phyloP scores from a whole-genome alignment of 2,888 invertebrate genomes.

The Megalurothrips usitatus region DNA sequence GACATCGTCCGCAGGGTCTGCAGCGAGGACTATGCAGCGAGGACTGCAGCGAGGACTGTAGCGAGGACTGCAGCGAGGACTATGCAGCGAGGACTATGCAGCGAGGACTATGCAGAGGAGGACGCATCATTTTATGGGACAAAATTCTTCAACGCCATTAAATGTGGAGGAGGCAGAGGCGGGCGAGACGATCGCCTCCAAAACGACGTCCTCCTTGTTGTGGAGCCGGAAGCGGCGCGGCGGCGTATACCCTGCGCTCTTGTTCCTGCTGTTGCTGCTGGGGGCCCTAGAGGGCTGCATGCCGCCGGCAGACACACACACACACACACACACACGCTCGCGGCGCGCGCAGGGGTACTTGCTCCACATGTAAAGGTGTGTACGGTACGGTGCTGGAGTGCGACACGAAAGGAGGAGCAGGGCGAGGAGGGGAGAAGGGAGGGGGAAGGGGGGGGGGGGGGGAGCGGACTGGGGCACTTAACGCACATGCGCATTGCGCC shows the following conservation, averaged over 20 bases:
- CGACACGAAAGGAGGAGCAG: not conserved
- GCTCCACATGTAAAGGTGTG: constrained; percentile 4
- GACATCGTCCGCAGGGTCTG: not conserved
- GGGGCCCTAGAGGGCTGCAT: too few species aligned
- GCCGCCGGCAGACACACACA: too few species aligned
- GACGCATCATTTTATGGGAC: not conserved
- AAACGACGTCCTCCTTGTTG: not conserved
- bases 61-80: too few species aligned
- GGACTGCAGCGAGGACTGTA: too few species aligned
- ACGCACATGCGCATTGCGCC: too few species aligned
- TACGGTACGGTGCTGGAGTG: not conserved
- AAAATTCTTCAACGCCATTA: not conserved
- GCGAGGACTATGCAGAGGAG: not conserved
- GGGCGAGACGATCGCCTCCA: too few species aligned
- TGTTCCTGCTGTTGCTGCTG: too few species aligned
- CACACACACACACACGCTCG: too few species aligned
- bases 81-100: too few species aligned
- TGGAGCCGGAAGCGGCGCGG: not conserved
- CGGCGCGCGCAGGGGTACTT: not conserved
- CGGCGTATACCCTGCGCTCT: not conserved
- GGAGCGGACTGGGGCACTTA: not conserved
- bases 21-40: too few species aligned
- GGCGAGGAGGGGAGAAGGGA: not conserved
- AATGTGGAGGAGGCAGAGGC: not conserved
- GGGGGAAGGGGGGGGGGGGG: not conserved